phyloP scores from a whole-genome alignment of 1,140 invertebrate species.

The Hyphantria cunea region DNA sequence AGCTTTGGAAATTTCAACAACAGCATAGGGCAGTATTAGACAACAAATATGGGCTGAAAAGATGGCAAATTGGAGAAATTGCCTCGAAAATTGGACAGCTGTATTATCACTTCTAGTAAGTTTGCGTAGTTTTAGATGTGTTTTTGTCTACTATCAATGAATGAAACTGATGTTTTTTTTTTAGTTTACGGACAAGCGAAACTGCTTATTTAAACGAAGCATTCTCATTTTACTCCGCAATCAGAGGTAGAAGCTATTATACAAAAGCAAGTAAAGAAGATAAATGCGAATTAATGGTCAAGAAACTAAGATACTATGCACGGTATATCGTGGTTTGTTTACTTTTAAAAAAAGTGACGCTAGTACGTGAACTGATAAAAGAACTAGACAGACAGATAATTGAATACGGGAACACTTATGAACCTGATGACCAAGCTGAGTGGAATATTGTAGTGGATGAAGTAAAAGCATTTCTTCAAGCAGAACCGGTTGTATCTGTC shows the following conservation, averaged over 20 bases:
- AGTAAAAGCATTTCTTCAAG: constrained; percentile 97
- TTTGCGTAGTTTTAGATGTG: constrained; percentile 35
- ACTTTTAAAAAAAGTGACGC: constrained; percentile 96
- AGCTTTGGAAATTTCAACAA: constrained; percentile 99
- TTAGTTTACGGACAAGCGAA: constrained; percentile 95
- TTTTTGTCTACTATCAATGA: not conserved
- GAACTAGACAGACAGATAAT: constrained; percentile 95
- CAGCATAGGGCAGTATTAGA: constrained; percentile 96
- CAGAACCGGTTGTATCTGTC: constrained; percentile 94
- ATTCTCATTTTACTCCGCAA: constrained; percentile 98
- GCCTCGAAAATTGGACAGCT: constrained; percentile 99
- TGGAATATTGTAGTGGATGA: constrained; percentile 97
- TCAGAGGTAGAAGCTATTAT: constrained; percentile 96
- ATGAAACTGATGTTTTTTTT: constrained; percentile 42
- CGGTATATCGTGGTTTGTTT: constrained; percentile 98
- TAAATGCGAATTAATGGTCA: constrained; percentile 97
- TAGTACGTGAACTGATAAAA: constrained; percentile 95
- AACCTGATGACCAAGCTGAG: constrained; percentile 97
- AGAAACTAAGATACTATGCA: constrained; percentile 98
- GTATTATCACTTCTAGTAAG: constrained; percentile 99
- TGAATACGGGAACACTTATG: constrained; percentile 96
- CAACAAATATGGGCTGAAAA: constrained; percentile 96
- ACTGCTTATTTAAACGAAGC: constrained; percentile 98
- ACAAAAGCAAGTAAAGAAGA: constrained; percentile 96
- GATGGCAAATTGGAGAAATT: constrained; percentile 99